phyloP scores from a whole-genome alignment of 2,113 vertebrate species.

The Suricata suricatta region DNA sequence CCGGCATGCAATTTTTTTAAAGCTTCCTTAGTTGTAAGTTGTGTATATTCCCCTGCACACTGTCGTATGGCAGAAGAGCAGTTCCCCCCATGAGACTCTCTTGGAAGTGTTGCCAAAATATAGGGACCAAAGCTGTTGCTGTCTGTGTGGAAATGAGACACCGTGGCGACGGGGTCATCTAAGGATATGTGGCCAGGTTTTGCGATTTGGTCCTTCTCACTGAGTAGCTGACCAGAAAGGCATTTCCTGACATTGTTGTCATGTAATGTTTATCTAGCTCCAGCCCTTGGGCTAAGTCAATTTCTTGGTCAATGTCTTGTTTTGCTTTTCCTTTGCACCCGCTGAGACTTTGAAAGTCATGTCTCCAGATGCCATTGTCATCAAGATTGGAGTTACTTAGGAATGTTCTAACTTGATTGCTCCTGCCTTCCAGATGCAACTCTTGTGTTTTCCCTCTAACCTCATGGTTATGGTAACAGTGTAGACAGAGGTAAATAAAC shows the following conservation, averaged over 20 bases:
- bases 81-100: not conserved
- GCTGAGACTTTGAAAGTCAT: constrained; percentile 28
- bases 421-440: not conserved
- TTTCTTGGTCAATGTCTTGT: constrained; percentile 12
- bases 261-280: not conserved
- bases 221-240: not conserved
- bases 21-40: not conserved
- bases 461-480: not conserved
- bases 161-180: not conserved
- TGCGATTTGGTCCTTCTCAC: not conserved
- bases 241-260: constrained; percentile 13
- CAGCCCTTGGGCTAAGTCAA: not conserved
- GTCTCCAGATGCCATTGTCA: constrained; percentile 13
- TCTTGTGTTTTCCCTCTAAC: constrained; percentile 39
- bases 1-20: not conserved
- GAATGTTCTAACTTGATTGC: not conserved
- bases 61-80: constrained; percentile 1
- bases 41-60: not conserved
- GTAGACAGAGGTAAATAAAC: constrained; percentile 29
- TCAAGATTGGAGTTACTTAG: constrained; percentile 18
- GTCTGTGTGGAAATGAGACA: not conserved
- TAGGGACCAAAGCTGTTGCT: not conserved
- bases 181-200: not conserved
- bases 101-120: not conserved
- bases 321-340: constrained; percentile 36